These are phyloP conservation scores for Diabrotica balteata DNA, from an alignment of 2,888 invertebrate genomes.

Conservation along the genomic window DNA sequence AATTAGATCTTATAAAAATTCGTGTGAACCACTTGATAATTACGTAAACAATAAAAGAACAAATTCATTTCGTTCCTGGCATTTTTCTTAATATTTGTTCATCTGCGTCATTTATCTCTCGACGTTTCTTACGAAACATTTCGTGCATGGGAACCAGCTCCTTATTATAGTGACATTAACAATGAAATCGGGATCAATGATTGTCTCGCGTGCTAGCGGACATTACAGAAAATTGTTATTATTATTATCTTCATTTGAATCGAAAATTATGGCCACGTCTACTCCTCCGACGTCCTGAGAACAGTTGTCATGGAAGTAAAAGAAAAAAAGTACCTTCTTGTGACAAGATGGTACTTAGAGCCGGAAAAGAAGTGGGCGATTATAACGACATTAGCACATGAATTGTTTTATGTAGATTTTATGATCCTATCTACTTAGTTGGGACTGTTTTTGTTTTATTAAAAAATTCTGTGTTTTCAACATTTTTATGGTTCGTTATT, in stretches of 20 bases:
- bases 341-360: constrained; percentile 3
- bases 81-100: too few species aligned
- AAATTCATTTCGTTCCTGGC: too few species aligned
- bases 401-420: constrained; percentile 12
- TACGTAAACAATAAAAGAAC: too few species aligned
- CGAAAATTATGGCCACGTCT: constrained; percentile 14
- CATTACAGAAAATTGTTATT: constrained; percentile 25
- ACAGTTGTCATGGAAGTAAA: constrained; percentile 8
- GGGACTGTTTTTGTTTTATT: too few species aligned
- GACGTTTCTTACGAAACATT: background rate
- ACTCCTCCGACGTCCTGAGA: constrained; percentile 8
- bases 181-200: constrained; percentile 26
- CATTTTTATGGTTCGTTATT: too few species aligned
- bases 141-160: constrained; percentile 1
- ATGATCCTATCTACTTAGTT: too few species aligned
- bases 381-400: constrained; percentile 19
- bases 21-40: too few species aligned
- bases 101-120: too few species aligned
- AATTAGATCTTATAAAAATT: too few species aligned
- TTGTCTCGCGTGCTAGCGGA: constrained; percentile 21
- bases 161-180: constrained; percentile 28
- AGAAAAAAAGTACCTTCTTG: constrained; percentile 2
- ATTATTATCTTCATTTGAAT: constrained; percentile 25
- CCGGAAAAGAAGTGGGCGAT: constrained; percentile 5
- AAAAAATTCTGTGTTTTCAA: too few species aligned